A percentile compares a stretch with the other conserved stretches of the same genome.
phyloP scores from a whole-genome alignment of 2,113 vertebrate genomes.

The Mellivora capensis region DNA sequence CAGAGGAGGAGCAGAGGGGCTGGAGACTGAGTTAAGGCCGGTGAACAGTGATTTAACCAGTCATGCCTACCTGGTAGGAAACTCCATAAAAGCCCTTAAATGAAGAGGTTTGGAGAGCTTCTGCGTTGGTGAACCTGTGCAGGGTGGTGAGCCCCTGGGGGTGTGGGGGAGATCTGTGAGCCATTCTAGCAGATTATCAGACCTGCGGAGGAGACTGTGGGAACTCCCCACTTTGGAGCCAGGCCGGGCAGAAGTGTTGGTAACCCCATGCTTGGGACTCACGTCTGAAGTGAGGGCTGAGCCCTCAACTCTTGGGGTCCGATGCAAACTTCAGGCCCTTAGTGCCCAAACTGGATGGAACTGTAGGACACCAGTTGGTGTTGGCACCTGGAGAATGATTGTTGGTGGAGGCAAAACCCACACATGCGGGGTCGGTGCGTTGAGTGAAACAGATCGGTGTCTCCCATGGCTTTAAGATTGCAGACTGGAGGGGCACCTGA shows the following conservation, averaged over 20 bases:
- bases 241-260: background rate
- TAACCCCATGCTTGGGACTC: background rate
- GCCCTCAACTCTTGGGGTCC: background rate
- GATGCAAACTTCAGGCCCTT: background rate
- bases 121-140: background rate
- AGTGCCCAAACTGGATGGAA: background rate
- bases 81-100: background rate
- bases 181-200: background rate
- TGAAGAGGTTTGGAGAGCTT: background rate
- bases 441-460: background rate
- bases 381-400: background rate
- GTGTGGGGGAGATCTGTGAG: background rate
- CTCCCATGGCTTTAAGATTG: background rate
- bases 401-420: background rate
- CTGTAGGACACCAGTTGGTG: background rate
- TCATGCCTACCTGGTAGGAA: background rate
- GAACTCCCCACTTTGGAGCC: background rate
- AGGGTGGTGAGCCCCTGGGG: background rate
- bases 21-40: background rate
- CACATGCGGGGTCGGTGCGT: background rate
- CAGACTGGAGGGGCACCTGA: no score
- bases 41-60: background rate
- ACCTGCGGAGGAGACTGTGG: background rate
- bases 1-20: background rate
- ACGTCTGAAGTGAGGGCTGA: background rate